phyloP scores from a whole-genome alignment of 2,113 vertebrate genomes.

The Mellivora capensis region DNA sequence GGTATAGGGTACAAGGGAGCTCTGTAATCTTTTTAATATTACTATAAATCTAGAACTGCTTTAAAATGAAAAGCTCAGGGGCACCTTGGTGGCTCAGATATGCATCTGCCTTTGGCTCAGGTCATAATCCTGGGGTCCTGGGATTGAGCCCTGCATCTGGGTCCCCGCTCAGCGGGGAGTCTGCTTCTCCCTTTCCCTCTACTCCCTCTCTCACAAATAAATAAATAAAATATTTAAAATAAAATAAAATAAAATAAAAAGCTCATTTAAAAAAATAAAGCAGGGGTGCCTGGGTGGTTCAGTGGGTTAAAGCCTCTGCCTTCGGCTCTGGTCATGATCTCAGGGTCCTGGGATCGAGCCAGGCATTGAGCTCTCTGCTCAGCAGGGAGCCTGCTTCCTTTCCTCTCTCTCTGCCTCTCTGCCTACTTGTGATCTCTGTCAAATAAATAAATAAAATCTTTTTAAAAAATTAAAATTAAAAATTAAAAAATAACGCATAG shows the following conservation, averaged over 20 bases:
- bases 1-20: background rate
- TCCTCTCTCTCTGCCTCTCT: too few species aligned
- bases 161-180: background rate
- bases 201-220: background rate
- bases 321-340: too few species aligned
- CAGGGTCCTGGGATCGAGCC: too few species aligned
- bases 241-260: background rate
- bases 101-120: background rate
- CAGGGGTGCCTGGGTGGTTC: too few species aligned
- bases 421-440: too few species aligned
- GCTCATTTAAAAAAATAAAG: too few species aligned
- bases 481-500: background rate
- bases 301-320: too few species aligned
- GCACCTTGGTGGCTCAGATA: background rate
- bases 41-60: background rate
- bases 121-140: background rate
- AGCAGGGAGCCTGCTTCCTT: too few species aligned
- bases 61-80: background rate
- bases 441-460: background rate
- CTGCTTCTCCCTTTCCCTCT: background rate
- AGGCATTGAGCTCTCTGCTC: too few species aligned
- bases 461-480: too few species aligned
- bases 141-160: background rate
- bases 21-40: background rate
- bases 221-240: background rate